Evolutionary conservation across 2,888 invertebrate genomes (phyloP), one percentile per base, ranked within the genome.

Genomic region (Tupiocoris notatus): DNA sequence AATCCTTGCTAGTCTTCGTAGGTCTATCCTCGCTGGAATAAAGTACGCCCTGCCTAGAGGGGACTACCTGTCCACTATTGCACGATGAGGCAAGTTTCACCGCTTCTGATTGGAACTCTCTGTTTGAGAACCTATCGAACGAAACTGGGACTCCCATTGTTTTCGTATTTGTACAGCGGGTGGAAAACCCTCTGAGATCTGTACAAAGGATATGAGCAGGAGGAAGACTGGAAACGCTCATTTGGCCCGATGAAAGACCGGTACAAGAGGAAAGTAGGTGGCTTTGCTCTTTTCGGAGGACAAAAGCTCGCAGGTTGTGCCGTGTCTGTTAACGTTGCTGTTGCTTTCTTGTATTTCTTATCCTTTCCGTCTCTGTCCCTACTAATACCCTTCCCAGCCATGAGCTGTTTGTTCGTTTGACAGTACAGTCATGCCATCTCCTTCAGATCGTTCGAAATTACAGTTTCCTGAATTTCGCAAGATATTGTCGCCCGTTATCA

Each of bases 41-140:
- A n/a, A n/a, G n/a, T n/a, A n/a, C n/a, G n/a, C n/a, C n/a, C n/a
- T n/a, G n/a, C n/a, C n/a, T n/a, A n/a, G n/a, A n/a, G n/a, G n/a
- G n/a, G n/a, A n/a, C n/a, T n/a, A n/a, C n/a, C n/a, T n/a, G n/a
- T n/a, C n/a, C n/a, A n/a, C n/a, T n/a, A n/a, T n/a, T n/a, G n/a
- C n/a, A n/a, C n/a, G n/a, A n/a, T n/a, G n/a, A n/a, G n/a, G 39
- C 6, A 39, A 7, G 39, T 39, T 39, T 39, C 39, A 39, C 12
- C 39, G 3, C 12, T 39, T 39, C 39, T 3, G 39, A 39, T 39
- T 39, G 39, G 39, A 39, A 39, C 39, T 3, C 39, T 23, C 23
- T 56, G 66, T 66, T 66, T 66, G 66, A 66, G 56, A 54, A 56
- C 66, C 66, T 17, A 54, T 65, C 65, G 65, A 54, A 66, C 66